Evolutionary conservation across 2,888 invertebrate species (phyloP), one percentile per base, ranked within the genome.

Genomic region (Acronicta aceris): DNA sequence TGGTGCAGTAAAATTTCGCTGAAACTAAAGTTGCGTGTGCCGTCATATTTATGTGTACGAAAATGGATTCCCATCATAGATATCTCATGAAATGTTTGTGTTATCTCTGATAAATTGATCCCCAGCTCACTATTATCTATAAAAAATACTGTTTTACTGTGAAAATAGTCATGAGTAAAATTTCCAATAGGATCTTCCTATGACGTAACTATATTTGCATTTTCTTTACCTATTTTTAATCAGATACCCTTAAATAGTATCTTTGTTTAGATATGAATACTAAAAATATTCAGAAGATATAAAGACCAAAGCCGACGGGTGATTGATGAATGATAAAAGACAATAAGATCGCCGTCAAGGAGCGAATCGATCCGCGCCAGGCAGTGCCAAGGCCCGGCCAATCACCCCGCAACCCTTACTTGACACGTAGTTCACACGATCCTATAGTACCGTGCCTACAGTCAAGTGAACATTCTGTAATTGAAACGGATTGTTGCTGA

Each of bases 301-400:
- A 76, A 74, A 71, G 68, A 74, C 72, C 74, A 60, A 74, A 68
- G 59, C 59, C 75, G 53, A 56, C 55, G 45, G 51, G 54, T 76
- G 81, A 86, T 80, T 72, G 82, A 83, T 81, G 81, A 87, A 84
- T 87, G 87, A 87, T 88, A 88, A 81, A 79, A 84, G 81, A 84
- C 84, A 81, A 85, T 83, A 84, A 85, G 83, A 83, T 76, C 71
- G 77, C 66, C 73, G 79, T 80, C 79, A 82, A 79, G 78, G 67
- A 78, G 46, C 65, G 71, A 81, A 94, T 94, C 93, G 92, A 93
- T 90, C 91, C 86, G 93, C 77, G 71, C 85, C 88, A 87, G 72
- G 66, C 83, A 41, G 93, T 91, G 72, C 90, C 90, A 83, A 70
- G 89, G 67, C 65, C 77, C 87, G 93, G 93, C 84, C 94, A 93